Evolutionary conservation across 2,888 invertebrate genomes (phyloP).

Genomic region (Clivina fossor): DNA sequence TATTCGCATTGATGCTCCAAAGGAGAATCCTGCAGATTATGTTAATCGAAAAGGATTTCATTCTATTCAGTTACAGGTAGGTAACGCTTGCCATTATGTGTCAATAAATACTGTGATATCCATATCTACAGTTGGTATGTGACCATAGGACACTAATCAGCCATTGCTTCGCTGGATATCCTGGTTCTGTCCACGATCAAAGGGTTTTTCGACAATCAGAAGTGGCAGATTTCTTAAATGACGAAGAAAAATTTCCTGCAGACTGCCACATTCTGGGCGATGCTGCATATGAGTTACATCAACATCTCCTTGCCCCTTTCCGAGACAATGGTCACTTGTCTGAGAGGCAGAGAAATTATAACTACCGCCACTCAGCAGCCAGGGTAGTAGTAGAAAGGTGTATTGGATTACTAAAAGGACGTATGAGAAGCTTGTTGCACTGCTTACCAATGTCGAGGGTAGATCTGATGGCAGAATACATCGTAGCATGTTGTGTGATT

Average conservation of each 20-base stretch:
- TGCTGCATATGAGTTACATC: constrained; percentile 28
- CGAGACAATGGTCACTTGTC: constrained; percentile 22
- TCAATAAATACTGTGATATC: neutral
- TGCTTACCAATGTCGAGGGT: constrained; percentile 37
- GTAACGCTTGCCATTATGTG: neutral
- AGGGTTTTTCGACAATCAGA: constrained; percentile 37
- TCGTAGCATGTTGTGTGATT: constrained; percentile 40
- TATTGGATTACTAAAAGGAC: constrained; percentile 33
- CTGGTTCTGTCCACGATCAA: constrained; percentile 40
- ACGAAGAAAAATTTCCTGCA: constrained; percentile 33
- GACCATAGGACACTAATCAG: constrained; percentile 37
- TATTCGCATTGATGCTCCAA: constrained; percentile 35
- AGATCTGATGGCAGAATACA: constrained; percentile 39
- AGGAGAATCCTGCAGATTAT: constrained; percentile 30
- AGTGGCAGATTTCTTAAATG: constrained; percentile 28
- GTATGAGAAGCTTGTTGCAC: constrained; percentile 38
- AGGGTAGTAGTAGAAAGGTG: neutral
- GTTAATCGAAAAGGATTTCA: constrained; percentile 36
- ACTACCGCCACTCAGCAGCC: constrained; percentile 1
- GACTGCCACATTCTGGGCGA: constrained; percentile 35
- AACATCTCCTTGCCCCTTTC: constrained; percentile 30
- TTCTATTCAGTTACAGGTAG: constrained; percentile 37
- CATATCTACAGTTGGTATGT: constrained; percentile 35
- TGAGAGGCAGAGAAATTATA: constrained; percentile 1
- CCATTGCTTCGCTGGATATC: constrained; percentile 38